Conservation (phyloP, 2,113 vertebrate species). For the Entelurus aequoreus region DNA sequence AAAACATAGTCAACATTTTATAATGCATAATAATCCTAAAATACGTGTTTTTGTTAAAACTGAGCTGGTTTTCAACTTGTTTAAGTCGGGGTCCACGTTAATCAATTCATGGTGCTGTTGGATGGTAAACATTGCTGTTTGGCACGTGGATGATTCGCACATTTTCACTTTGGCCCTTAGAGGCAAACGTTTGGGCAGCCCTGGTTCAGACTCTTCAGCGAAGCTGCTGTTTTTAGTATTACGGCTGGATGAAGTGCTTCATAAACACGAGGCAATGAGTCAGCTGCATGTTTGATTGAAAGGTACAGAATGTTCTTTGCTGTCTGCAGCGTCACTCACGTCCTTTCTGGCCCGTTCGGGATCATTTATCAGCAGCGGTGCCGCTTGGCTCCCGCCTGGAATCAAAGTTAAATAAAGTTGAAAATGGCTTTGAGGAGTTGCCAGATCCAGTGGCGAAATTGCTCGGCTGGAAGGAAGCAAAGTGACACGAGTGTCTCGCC, state of each 20-base stretch:
- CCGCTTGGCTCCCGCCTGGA: not conserved
- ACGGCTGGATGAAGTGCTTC: too few relatives aligned
- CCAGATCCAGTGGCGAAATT: slow-evolving; percentile 5
- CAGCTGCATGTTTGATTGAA: not conserved
- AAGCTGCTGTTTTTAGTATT: too few relatives aligned
- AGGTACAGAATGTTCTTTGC: not conserved
- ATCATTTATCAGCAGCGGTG: not conserved
- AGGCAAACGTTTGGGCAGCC: too few relatives aligned
- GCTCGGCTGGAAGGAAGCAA: not conserved
- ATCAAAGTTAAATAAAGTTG: not conserved
- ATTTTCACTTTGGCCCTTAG: too few relatives aligned
- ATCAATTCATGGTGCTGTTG: too few relatives aligned
- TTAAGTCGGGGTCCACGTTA: too few relatives aligned
- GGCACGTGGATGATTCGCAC: too few relatives aligned
- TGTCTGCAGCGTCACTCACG: not conserved
- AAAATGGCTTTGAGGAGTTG: slow-evolving; percentile 6
- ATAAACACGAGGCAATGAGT: not conserved
- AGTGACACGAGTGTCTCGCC: slow-evolving; percentile 7
- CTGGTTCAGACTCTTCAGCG: too few relatives aligned
- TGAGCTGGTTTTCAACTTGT: too few relatives aligned
- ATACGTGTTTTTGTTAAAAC: too few relatives aligned
- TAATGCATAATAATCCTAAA: not conserved
- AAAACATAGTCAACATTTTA: too few relatives aligned
- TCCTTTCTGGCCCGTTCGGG: not conserved
- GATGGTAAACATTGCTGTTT: too few relatives aligned